Base-by-base conservation (phyloP, 2,888 invertebrate species). In the Hydropsyche betteni region DNA sequence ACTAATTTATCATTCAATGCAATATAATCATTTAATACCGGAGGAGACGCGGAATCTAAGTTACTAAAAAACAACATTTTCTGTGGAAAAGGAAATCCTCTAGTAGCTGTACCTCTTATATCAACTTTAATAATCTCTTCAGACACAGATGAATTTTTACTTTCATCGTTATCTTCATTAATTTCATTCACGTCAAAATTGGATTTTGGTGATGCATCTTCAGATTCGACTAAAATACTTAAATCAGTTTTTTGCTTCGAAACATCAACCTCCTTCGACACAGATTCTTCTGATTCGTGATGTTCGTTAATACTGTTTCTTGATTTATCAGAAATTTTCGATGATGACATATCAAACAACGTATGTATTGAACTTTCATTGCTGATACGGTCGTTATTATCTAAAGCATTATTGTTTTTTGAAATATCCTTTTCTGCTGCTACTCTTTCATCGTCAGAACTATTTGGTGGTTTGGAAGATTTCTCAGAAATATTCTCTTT, bases 101-200 rank as follows among this genome's bases (percentile, higher is more conserved):
- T 52, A 16, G 84, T 86, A 7, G 85, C 85, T 38, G 81, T 83
- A 1, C 88, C 88, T 82, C 88, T 82, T 52, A 88, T 87, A 80
- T 88, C 88, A 75, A 88, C 79, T 77, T 87, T 87, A 71, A 88
- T 87, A 6, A 88, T 85, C 80, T 88, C 87, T 78, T 88, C 87
- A 50, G 88, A 88, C 0, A 16, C 16, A 5, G 78, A 74, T 3
- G 79, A 76, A 12, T 73, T 58, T 36, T 33, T 36, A 77, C 74
- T 74, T 7, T 68, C 52, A 51, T 12, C 10, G 8, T 74, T 58
- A 34, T 76, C 76, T 5, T 55, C 34, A 8, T 44, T n/a, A 4
- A 24, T 61, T 64, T 51, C 71, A 14, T 74, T 52, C 6, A 4
- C 5, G 6, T 72, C 61, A 1, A n/a, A 7, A 36, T 64, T 36